These are phyloP conservation scores for Datnioides undecimradiatus DNA, from an alignment of 2,113 vertebrate species.

Conservation along the genomic window DNA sequence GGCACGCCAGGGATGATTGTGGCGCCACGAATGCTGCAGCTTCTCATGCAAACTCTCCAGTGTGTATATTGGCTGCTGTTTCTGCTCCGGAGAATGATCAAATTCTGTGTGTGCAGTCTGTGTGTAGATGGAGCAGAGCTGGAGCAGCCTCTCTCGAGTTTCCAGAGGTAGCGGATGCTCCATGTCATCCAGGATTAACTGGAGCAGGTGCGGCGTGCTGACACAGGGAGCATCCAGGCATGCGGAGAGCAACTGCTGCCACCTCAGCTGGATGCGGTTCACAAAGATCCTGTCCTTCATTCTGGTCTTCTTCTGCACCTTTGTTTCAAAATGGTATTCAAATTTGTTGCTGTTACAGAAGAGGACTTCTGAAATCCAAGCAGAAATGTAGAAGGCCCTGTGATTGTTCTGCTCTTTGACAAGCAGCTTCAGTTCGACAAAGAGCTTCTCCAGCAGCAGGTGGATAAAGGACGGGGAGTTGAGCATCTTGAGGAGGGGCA, in stretches of 20 bases:
- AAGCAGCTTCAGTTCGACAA: conserved; percentile 86
- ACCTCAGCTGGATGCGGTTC: conserved; percentile 85
- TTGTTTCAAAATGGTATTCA: conserved; percentile 74
- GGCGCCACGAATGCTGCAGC: conserved; percentile 70
- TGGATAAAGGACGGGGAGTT: conserved; percentile 87
- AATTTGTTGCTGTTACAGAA: conserved; percentile 84
- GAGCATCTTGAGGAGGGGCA: conserved; percentile 89
- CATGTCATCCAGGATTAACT: conserved; percentile 91
- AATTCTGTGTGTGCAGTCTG: conserved; percentile 72
- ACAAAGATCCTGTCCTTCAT: conserved; percentile 86
- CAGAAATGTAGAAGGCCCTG: conserved; percentile 87
- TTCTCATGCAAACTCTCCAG: conserved; percentile 89
- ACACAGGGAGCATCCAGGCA: conserved; percentile 91
- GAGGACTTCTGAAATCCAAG: conserved; percentile 91
- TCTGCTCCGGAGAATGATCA: conserved; percentile 34
- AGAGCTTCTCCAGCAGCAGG: conserved; percentile 90
- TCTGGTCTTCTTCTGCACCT: conserved; percentile 78
- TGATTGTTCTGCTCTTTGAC: conserved; percentile 74
- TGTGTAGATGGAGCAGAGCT: conserved; percentile 92
- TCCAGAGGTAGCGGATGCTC: conserved; percentile 86
- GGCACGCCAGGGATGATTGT: conserved; percentile 42
- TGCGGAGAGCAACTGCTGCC: conserved; percentile 87
- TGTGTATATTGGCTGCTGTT: conserved; percentile 89
- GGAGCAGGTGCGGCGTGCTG: conserved; percentile 90
- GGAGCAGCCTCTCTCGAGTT: conserved; percentile 88